These are phyloP conservation scores for human (Homo sapiens) DNA, from an alignment of 2,113 vertebrate species.

Conservation along the genomic window DNA sequence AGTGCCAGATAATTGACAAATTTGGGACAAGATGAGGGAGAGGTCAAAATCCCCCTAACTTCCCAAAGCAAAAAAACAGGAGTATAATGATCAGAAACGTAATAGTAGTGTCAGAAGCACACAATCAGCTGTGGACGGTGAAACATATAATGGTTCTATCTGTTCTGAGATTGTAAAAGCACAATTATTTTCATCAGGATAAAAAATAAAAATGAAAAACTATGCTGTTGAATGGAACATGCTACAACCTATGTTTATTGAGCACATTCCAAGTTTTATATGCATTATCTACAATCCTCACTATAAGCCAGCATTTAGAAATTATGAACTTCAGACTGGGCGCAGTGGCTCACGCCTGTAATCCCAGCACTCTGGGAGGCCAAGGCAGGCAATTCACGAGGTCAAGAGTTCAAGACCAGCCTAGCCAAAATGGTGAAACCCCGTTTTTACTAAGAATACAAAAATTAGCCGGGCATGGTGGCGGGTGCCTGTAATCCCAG, in stretches of 20 bases:
- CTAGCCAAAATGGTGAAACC: no score
- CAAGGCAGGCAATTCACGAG: no score
- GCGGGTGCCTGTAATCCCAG: no score
- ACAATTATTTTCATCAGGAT: background rate
- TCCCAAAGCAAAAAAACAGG: background rate
- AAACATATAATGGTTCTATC: background rate
- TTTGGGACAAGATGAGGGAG: background rate
- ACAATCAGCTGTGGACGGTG: background rate
- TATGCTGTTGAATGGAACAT: background rate
- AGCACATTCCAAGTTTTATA: slow-evolving; percentile 23
- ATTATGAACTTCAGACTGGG: background rate
- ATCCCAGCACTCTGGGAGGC: no score
- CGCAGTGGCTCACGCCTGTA: no score
- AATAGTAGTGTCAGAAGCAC: background rate
- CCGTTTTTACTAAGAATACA: no score
- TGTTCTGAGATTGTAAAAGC: slow-evolving; percentile 23
- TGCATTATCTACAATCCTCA: slow-evolving; percentile 4
- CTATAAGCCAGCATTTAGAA: slow-evolving; percentile 3
- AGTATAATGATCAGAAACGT: background rate
- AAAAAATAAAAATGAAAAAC: slow-evolving; percentile 55
- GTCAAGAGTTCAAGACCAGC: no score
- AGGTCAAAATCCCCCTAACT: background rate
- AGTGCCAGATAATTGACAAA: background rate
- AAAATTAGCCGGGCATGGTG: no score
- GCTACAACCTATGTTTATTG: background rate